Conservation (phyloP, 2,113 vertebrate species). For the Malurus alboscapulatus region DNA sequence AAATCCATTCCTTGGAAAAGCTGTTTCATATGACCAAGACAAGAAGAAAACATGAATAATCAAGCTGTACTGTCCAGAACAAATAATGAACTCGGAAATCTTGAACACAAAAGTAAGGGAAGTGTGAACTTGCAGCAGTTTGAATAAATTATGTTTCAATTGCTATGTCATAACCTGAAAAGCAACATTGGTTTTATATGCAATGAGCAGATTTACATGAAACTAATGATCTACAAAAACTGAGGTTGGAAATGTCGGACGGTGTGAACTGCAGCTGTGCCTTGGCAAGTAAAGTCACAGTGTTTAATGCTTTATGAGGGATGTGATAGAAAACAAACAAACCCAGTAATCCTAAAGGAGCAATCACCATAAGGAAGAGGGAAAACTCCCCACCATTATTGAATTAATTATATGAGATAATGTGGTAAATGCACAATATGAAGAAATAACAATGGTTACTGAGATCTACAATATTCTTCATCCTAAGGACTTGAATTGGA, state of each 20-base stretch:
- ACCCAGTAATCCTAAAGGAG: neutral
- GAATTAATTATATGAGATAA: neutral
- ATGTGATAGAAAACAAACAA: neutral
- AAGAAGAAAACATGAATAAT: neutral
- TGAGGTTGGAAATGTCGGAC: neutral
- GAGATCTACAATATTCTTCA: neutral
- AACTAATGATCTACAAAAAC: neutral
- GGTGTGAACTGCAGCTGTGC: neutral
- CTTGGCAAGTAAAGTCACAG: neutral
- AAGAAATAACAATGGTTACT: neutral
- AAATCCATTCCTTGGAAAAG: neutral
- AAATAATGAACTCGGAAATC: neutral
- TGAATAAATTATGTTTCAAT: neutral
- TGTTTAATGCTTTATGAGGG: neutral
- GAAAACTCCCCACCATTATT: neutral
- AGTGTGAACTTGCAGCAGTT: neutral
- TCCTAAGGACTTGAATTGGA: neutral
- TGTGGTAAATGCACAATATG: neutral
- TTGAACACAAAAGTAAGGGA: neutral
- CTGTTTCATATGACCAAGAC: neutral
- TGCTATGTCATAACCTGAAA: neutral
- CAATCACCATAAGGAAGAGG: neutral
- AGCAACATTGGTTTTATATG: conserved; percentile 3
- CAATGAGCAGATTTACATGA: neutral
- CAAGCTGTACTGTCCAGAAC: neutral